These are phyloP conservation scores for Melieria picta DNA, from an alignment of 2,888 invertebrate species.

Conservation along the genomic window DNA sequence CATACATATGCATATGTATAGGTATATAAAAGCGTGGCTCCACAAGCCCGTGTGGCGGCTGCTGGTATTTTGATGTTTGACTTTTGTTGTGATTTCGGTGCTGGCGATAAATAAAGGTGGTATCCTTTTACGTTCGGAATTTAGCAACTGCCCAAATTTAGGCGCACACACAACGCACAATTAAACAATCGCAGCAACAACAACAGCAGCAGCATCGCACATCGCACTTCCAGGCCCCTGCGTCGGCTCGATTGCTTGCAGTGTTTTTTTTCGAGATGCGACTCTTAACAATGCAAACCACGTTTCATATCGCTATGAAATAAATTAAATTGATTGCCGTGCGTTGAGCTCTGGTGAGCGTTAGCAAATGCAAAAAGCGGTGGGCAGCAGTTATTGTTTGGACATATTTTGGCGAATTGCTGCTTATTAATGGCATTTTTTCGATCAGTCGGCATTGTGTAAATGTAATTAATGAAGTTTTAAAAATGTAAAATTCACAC, in stretches of 20 bases:
- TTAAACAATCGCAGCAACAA: background rate
- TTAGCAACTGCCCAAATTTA: slow-evolving; percentile 6
- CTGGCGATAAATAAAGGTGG: background rate
- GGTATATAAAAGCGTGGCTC: background rate
- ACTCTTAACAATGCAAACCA: slow-evolving; percentile 17
- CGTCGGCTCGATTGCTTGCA: background rate
- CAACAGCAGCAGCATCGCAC: no score
- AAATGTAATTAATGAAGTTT: slow-evolving; percentile 29
- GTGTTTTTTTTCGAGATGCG: background rate
- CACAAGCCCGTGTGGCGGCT: background rate
- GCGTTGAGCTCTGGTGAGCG: no score
- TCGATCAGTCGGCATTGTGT: slow-evolving; percentile 10
- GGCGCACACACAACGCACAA: background rate
- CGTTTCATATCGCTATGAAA: slow-evolving; percentile 25
- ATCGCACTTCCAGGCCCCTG: no score
- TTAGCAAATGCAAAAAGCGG: no score
- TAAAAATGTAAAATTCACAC: slow-evolving; percentile 31
- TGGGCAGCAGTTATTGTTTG: no score
- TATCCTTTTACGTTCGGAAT: slow-evolving; percentile 6
- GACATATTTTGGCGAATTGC: background rate
- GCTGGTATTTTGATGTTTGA: background rate
- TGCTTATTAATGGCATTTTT: background rate
- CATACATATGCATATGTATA: background rate
- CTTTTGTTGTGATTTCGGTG: background rate
- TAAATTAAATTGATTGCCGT: slow-evolving; percentile 26